These are phyloP conservation scores for Podargus strigoides DNA, from an alignment of 2,797 vertebrate species.

Conservation along the genomic window DNA sequence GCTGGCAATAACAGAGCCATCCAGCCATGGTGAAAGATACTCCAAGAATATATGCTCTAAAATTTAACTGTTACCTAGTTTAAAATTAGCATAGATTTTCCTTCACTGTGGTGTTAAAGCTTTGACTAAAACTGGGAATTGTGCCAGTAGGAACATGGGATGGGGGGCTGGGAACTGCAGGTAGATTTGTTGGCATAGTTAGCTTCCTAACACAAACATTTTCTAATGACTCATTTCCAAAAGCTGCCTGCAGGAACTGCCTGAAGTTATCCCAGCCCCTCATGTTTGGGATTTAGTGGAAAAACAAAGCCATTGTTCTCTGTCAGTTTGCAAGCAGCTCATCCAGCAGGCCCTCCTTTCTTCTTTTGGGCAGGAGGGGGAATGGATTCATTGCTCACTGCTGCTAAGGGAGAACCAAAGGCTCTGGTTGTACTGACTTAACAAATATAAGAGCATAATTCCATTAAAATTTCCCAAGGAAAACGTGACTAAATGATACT, in stretches of 20 bases:
- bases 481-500: not conserved
- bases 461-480: not conserved
- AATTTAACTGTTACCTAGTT: not conserved
- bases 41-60: not conserved
- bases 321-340: not conserved
- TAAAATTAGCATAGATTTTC: not conserved
- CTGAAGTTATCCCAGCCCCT: conserved; percentile 25
- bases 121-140: not conserved
- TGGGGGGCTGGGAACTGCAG: not conserved
- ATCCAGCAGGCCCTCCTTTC: not conserved
- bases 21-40: not conserved
- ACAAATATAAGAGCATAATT: not conserved
- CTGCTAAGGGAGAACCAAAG: not conserved
- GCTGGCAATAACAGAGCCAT: not conserved
- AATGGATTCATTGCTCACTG: not conserved
- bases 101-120: not conserved
- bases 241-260: conserved; percentile 42
- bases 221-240: conserved; percentile 47
- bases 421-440: not conserved
- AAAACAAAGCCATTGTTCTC: conserved; percentile 36
- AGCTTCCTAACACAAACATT: conserved; percentile 46
- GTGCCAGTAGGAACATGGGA: not conserved
- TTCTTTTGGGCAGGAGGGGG: not conserved
- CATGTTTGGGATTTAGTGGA: conserved; percentile 11
- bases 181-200: conserved; percentile 17